These are phyloP conservation scores for Salvator merianae DNA, from an alignment of 2,113 vertebrate genomes.

Conservation along the genomic window DNA sequence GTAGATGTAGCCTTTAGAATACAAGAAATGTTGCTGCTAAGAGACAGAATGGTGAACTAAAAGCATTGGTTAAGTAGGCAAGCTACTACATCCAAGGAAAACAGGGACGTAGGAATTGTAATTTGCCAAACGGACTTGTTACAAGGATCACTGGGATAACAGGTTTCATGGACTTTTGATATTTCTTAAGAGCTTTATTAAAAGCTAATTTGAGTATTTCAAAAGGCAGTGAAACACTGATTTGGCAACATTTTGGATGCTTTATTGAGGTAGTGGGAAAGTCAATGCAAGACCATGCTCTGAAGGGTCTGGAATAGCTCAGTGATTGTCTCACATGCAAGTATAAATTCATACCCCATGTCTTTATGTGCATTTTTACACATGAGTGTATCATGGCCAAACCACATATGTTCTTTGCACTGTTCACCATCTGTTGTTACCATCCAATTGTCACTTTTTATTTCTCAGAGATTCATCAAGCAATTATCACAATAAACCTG, in stretches of 20 bases:
- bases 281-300: background rate
- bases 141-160: background rate
- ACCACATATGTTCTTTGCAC: too few species aligned
- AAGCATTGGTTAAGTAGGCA: background rate
- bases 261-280: background rate
- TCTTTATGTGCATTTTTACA: too few species aligned
- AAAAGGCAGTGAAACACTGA: background rate
- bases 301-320: background rate
- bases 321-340: background rate
- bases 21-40: background rate
- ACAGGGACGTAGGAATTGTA: background rate
- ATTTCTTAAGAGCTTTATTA: background rate
- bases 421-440: too few species aligned
- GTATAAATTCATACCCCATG: background rate
- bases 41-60: background rate
- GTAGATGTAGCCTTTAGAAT: background rate
- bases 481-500: too few species aligned
- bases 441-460: too few species aligned
- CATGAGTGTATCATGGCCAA: too few species aligned
- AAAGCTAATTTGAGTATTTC: background rate
- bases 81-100: background rate
- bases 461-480: too few species aligned
- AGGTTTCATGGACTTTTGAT: background rate
- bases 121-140: background rate
- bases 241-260: background rate